Conservation (phyloP, 1,140 invertebrate species). For the Euglossa dilemma region DNA sequence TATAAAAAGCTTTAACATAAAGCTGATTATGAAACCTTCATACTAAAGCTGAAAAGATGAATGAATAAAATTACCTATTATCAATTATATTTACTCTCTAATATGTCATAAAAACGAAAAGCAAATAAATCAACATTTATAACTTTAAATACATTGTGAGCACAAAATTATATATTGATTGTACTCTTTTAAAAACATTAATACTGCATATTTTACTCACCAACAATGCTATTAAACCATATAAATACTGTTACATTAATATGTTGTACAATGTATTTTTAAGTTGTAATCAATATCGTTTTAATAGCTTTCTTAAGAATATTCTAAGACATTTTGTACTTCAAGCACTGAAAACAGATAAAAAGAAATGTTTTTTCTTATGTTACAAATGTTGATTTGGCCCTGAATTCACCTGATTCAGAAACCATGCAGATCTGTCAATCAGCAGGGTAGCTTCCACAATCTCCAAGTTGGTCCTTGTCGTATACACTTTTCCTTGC, state of each 20-base stretch:
- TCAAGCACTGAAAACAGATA: slow-evolving; percentile 41
- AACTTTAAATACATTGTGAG: slow-evolving; percentile 55
- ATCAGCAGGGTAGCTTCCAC: slow-evolving; percentile 71
- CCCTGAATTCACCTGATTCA: slow-evolving; percentile 82
- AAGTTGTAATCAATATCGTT: slow-evolving; percentile 28
- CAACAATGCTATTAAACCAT: slow-evolving; percentile 32
- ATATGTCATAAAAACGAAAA: slow-evolving; percentile 67
- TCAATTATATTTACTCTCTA: slow-evolving; percentile 56
- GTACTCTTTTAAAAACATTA: slow-evolving; percentile 5
- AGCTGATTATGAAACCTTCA: slow-evolving; percentile 3
- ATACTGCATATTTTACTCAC: slow-evolving; percentile 40
- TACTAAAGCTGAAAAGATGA: slow-evolving; percentile 56
- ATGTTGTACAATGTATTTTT: slow-evolving; percentile 25
- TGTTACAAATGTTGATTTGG: slow-evolving; percentile 81
- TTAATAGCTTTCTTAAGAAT: slow-evolving; percentile 31
- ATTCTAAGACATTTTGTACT: slow-evolving; percentile 26
- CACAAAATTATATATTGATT: slow-evolving; percentile 10
- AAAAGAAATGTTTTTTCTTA: slow-evolving; percentile 47
- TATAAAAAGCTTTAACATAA: not conserved
- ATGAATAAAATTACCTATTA: slow-evolving; percentile 56
- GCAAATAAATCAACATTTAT: slow-evolving; percentile 78
- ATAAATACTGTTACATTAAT: slow-evolving; percentile 46
- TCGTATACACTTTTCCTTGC: slow-evolving; percentile 57
- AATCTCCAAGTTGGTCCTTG: slow-evolving; percentile 67
- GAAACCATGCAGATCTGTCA: slow-evolving; percentile 77